These are phyloP conservation scores for Calephelis virginiensis DNA, from an alignment of 1,140 invertebrate genomes.

Conservation along the genomic window DNA sequence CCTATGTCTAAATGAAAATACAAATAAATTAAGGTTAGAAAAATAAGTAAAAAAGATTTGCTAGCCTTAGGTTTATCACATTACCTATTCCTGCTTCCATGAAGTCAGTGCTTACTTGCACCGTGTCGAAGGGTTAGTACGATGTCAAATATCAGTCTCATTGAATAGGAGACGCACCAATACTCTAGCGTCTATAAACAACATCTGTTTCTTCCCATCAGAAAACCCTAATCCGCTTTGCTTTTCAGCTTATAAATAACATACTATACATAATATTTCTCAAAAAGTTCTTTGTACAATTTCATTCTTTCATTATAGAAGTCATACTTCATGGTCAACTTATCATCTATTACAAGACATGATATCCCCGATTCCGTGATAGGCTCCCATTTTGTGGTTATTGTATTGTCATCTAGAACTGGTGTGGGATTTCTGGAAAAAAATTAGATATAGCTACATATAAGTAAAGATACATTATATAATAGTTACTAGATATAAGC, in stretches of 20 bases:
- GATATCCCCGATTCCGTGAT: constrained; percentile 36
- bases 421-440: constrained; percentile 63
- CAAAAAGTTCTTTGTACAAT: constrained; percentile 50
- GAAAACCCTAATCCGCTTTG: too few species aligned
- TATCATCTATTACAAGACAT: constrained; percentile 52
- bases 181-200: too few species aligned
- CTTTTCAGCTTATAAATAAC: background rate
- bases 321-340: constrained; percentile 49
- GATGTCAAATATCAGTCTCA: too few species aligned
- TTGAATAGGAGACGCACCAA: too few species aligned
- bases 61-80: too few species aligned
- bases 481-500: background rate
- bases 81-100: too few species aligned
- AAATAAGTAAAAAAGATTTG: too few species aligned
- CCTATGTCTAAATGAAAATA: too few species aligned
- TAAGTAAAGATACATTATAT: background rate
- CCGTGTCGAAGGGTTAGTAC: too few species aligned
- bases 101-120: too few species aligned
- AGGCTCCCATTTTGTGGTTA: constrained; percentile 59
- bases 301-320: constrained; percentile 47
- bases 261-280: constrained; percentile 39
- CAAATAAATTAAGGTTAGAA: too few species aligned
- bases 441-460: background rate
- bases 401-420: constrained; percentile 34
- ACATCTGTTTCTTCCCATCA: too few species aligned